A percentile compares a stretch with the other conserved stretches of the same genome.
Conservation (phyloP, 2,888 invertebrate genomes). For the Cryptosula pallasiana region DNA sequence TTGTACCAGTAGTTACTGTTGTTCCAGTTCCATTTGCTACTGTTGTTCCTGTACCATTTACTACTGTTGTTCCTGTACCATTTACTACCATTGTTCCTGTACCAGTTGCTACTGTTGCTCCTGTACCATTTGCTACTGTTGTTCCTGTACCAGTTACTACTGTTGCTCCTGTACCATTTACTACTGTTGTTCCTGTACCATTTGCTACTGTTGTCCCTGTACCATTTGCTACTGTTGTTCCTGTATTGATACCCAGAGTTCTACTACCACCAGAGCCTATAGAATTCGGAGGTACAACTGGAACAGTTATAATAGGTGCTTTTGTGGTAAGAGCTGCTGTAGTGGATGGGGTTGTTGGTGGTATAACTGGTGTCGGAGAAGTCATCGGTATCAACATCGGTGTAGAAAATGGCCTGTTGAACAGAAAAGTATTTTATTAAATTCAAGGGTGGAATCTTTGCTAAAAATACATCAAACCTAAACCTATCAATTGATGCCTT, state of each 20-base stretch:
- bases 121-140: background rate
- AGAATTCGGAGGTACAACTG: background rate
- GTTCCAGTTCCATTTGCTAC: background rate
- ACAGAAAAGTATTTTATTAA: no score
- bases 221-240: background rate
- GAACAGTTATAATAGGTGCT: background rate
- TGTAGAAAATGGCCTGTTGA: background rate
- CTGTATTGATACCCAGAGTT: no score
- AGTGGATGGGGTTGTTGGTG: background rate
- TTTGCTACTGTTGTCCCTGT: background rate
- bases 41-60: background rate
- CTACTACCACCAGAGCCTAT: background rate
- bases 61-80: background rate
- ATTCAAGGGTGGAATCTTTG: no score
- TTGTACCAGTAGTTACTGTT: background rate
- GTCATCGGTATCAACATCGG: background rate
- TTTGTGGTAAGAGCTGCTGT: background rate
- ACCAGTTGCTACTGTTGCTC: background rate
- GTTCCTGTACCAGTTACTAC: background rate
- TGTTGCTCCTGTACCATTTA: background rate
- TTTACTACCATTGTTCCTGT: background rate
- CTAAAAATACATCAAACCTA: no score
- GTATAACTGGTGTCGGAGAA: background rate
- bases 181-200: background rate
- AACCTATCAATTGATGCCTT: no score